Conservation (phyloP, 2,113 vertebrate genomes). For the Chiloscyllium plagiosum region DNA sequence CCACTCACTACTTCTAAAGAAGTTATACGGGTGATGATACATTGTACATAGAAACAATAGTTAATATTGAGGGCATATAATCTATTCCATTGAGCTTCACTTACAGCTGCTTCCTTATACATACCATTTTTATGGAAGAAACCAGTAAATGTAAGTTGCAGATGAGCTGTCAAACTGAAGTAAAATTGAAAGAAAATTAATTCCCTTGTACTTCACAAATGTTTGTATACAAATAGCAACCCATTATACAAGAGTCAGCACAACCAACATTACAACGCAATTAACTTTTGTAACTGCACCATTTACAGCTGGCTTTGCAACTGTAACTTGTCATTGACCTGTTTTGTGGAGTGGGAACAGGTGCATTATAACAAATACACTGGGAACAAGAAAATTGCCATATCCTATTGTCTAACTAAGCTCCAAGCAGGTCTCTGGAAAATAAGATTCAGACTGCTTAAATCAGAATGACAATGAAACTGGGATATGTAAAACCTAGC, state of each 20-base stretch:
- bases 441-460: not conserved
- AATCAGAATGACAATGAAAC: not conserved
- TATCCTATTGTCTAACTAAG: not conserved
- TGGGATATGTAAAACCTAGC: too few relatives aligned
- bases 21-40: not conserved
- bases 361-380: not conserved
- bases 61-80: not conserved
- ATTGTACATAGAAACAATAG: not conserved
- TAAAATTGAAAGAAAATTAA: slow-evolving; percentile 41
- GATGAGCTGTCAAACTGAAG: slow-evolving; percentile 85
- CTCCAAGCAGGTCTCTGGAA: not conserved
- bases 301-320: not conserved
- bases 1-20: not conserved
- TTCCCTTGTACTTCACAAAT: not conserved
- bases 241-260: not conserved
- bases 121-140: slow-evolving; percentile 98
- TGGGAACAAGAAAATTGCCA: not conserved
- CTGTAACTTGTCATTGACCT: not conserved
- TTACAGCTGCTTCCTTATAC: slow-evolving; percentile 45
- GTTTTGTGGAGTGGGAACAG: not conserved
- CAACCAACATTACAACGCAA: not conserved
- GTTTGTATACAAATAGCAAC: not conserved
- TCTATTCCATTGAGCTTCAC: not conserved
- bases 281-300: not conserved
- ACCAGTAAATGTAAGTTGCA: slow-evolving; percentile 97